Evolutionary conservation across 2,888 invertebrate genomes (phyloP).

Genomic region (Chymomyza fuscimana): DNA sequence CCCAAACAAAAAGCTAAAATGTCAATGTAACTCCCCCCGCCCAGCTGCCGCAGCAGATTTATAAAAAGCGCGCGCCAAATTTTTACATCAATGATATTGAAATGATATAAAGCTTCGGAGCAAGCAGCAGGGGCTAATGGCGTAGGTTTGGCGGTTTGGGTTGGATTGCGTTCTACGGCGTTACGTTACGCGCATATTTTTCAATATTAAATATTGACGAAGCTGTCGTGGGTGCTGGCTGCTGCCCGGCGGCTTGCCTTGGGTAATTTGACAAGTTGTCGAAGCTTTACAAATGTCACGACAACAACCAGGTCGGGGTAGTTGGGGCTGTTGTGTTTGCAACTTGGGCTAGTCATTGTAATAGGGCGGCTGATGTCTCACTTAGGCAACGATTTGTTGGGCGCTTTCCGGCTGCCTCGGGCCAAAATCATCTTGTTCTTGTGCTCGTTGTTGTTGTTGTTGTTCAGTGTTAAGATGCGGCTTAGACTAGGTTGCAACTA

Average conservation of each 20-base stretch:
- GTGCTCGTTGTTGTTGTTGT: not conserved
- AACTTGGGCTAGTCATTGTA: conserved; percentile 8
- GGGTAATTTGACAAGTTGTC: conserved; percentile 74
- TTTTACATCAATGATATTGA: conserved; percentile 69
- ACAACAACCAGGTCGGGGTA: conserved; percentile 18
- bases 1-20: conserved; percentile 15
- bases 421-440: not conserved
- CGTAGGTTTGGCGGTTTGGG: conserved; percentile 11
- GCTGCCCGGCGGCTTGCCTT: conserved; percentile 52
- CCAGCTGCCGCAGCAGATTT: conserved; percentile 39
- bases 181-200: conserved; percentile 40
- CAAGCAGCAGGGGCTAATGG: not conserved
- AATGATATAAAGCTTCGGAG: conserved; percentile 62
- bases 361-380: conserved; percentile 37
- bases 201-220: conserved; percentile 51
- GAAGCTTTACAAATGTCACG: conserved; percentile 67
- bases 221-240: not conserved
- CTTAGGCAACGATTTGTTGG: conserved; percentile 37
- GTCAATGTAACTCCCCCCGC: conserved; percentile 10
- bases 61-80: conserved; percentile 44
- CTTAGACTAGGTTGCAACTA: conserved; percentile 30
- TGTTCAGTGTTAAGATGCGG: conserved; percentile 46
- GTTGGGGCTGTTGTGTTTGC: not conserved
- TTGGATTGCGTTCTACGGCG: not conserved
- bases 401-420: not conserved